Evolutionary conservation across 2,888 invertebrate species (phyloP).

Genomic region (Neoascia interrupta): DNA sequence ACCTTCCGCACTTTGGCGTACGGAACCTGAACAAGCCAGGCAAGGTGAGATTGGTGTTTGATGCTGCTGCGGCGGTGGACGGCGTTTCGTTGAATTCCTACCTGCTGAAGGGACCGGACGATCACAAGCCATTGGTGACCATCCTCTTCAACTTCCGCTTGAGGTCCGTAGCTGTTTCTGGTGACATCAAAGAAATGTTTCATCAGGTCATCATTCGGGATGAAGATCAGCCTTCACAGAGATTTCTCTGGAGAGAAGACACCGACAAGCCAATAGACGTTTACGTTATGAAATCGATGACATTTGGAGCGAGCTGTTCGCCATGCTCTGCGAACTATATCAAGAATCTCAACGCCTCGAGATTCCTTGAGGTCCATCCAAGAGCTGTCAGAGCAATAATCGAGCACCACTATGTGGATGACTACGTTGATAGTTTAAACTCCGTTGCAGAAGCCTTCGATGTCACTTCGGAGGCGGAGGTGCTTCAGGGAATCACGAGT

Average conservation of each 20-base stretch:
- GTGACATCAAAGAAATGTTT: constrained; percentile 64
- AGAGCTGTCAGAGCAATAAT: background rate
- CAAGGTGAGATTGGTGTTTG: constrained; percentile 55
- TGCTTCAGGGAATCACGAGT: background rate
- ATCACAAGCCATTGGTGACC: constrained; percentile 38
- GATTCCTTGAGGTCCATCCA: background rate
- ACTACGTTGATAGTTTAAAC: background rate
- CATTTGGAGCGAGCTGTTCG: background rate
- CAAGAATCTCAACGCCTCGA: constrained; percentile 1
- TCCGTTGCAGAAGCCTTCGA: background rate
- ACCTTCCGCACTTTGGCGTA: constrained; percentile 70
- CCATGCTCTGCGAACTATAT: background rate
- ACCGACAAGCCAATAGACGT: constrained; percentile 14
- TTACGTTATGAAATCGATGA: constrained; percentile 3
- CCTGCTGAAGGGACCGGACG: constrained; percentile 59
- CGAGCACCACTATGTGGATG: background rate
- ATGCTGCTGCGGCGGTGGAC: constrained; percentile 55
- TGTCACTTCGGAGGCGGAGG: background rate
- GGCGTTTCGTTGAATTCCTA: constrained; percentile 48
- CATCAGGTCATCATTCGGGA: constrained; percentile 46
- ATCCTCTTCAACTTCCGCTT: constrained; percentile 56
- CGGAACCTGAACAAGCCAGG: constrained; percentile 56
- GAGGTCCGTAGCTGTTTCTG: constrained; percentile 41
- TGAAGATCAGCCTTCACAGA: constrained; percentile 19
- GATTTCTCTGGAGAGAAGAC: too few relatives aligned